Conservation (phyloP, 1,140 invertebrate species). For the Camponotus vicinus region DNA sequence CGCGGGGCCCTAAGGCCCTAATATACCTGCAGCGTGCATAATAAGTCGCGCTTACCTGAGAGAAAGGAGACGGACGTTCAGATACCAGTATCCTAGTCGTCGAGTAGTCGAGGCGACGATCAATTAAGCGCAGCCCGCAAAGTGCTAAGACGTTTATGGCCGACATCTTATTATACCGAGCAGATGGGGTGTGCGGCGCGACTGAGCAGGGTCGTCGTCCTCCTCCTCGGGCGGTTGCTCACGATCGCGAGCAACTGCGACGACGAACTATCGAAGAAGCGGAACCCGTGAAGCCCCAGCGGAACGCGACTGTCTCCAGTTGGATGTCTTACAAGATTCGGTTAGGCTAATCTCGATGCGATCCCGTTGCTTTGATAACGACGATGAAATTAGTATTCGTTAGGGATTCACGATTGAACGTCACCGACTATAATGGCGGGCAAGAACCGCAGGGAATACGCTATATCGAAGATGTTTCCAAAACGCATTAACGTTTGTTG, state of each 20-base stretch:
- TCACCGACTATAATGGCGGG: background rate
- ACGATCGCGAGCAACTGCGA: slow-evolving; percentile 50
- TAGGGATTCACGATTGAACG: background rate
- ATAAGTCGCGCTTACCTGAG: slow-evolving; percentile 55
- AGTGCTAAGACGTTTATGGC: slow-evolving; percentile 81
- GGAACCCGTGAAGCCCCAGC: slow-evolving; percentile 71
- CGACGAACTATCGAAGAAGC: slow-evolving; percentile 63
- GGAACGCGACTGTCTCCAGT: slow-evolving; percentile 59
- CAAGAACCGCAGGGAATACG: background rate
- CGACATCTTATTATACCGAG: slow-evolving; percentile 79
- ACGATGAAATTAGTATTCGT: slow-evolving; percentile 56
- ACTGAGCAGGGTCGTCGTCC: slow-evolving; percentile 71
- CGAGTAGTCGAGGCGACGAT: slow-evolving; percentile 69
- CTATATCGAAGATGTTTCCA: background rate
- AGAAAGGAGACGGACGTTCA: slow-evolving; percentile 50
- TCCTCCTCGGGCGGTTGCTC: slow-evolving; percentile 35
- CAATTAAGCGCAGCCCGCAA: slow-evolving; percentile 80
- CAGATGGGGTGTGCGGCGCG: slow-evolving; percentile 50
- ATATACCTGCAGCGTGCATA: slow-evolving; percentile 48
- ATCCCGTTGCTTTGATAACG: slow-evolving; percentile 50
- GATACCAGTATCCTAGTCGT: slow-evolving; percentile 52
- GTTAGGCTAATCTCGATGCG: slow-evolving; percentile 69
- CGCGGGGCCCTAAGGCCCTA: slow-evolving; percentile 3
- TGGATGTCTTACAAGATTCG: slow-evolving; percentile 78
- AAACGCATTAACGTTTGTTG: background rate